Evolutionary conservation across 2,888 invertebrate genomes (phyloP).

Genomic region (Halictus quadricinctus): DNA sequence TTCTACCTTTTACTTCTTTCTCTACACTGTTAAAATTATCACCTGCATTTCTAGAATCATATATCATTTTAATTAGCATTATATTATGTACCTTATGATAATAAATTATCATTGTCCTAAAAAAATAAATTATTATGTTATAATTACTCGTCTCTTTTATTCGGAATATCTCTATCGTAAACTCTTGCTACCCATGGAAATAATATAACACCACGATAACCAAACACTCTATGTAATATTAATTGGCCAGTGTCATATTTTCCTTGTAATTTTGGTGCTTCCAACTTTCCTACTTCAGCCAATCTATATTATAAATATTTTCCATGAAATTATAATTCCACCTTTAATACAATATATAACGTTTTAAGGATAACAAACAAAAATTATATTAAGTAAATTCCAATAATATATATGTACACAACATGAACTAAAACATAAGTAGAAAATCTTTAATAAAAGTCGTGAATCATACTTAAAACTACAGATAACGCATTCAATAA

Average conservation of each 20-base stretch:
- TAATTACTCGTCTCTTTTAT: slow-evolving; percentile 85
- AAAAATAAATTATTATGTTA: slow-evolving; percentile 15
- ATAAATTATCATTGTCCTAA: neutral
- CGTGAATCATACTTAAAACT: neutral
- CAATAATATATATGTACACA: neutral
- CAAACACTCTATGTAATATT: slow-evolving; percentile 97
- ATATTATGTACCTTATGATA: neutral
- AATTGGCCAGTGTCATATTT: slow-evolving; percentile 98
- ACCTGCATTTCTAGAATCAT: slow-evolving; percentile 72
- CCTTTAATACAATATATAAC: slow-evolving; percentile 1
- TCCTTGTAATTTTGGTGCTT: slow-evolving; percentile 92
- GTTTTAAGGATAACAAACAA: neutral
- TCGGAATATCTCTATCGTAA: slow-evolving; percentile 94
- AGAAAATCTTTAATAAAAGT: neutral
- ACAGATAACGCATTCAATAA: neutral
- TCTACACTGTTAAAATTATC: slow-evolving; percentile 84
- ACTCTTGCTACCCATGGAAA: slow-evolving; percentile 98
- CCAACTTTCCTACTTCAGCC: slow-evolving; percentile 96
- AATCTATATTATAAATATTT: slow-evolving; percentile 85
- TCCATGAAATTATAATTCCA: neutral
- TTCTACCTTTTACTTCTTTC: slow-evolving; percentile 94
- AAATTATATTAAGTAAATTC: neutral
- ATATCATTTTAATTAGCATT: neutral
- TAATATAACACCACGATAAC: slow-evolving; percentile 97
- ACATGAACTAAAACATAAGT: neutral